These are phyloP conservation scores for Drosophila kuntzei DNA, from an alignment of 2,888 invertebrate genomes.

Conservation along the genomic window DNA sequence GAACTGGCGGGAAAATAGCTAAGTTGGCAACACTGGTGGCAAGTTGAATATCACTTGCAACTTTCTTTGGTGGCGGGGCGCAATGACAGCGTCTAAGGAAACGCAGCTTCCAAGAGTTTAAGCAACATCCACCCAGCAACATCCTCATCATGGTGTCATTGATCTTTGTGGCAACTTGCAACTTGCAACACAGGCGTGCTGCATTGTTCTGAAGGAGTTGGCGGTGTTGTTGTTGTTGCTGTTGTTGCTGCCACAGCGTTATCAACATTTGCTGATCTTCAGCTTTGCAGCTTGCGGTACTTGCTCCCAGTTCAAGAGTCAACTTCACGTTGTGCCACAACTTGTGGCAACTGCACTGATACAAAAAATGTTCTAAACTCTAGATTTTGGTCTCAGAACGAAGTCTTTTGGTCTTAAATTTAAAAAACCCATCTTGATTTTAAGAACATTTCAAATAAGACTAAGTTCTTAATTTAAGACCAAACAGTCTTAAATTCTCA, in stretches of 20 bases:
- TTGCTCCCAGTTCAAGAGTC: conserved; percentile 77
- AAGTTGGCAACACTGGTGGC: neutral
- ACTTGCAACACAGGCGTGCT: conserved; percentile 57
- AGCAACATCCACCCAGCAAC: conserved; percentile 60
- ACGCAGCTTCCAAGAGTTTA: conserved; percentile 25
- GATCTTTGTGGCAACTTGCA: conserved; percentile 44
- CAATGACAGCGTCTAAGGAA: conserved; percentile 66
- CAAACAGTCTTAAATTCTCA: no score
- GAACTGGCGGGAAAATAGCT: no score
- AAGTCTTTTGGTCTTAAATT: no score
- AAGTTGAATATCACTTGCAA: conserved; percentile 20
- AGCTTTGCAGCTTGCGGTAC: conserved; percentile 70
- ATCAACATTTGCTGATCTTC: conserved; percentile 49
- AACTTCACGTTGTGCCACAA: conserved; percentile 37
- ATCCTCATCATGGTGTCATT: conserved; percentile 77
- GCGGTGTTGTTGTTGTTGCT: conserved; percentile 28
- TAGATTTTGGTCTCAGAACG: no score
- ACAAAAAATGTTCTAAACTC: no score
- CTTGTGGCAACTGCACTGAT: conserved; percentile 4
- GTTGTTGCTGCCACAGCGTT: conserved; percentile 32
- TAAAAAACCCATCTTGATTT: no score
- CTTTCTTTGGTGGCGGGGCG: conserved; percentile 68
- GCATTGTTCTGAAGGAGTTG: conserved; percentile 76
- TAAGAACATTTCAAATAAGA: no score
- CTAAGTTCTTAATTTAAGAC: no score